Base-by-base conservation (phyloP, 2,113 vertebrate species). In the Archilochus colubris region DNA sequence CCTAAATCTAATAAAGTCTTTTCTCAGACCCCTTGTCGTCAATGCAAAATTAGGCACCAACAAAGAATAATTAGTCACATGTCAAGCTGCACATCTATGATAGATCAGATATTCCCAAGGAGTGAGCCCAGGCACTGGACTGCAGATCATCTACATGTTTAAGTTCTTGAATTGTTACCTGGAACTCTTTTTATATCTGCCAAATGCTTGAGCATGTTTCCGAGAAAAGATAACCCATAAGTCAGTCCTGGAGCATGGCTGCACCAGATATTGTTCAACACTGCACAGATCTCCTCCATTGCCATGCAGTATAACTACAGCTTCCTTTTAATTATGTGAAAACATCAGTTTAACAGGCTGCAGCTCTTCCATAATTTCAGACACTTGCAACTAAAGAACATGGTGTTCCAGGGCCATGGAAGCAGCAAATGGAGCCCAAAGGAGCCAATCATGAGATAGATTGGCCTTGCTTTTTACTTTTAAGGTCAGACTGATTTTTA, bases 311-410 rank as follows among this genome's bases (percentile, higher is more conserved):
- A 6, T 21, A 48, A 16, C 21, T 53, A n/a, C 28, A 82, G 10
- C 4, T 31, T 87, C 14, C 2, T 1, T 36, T 92, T 74, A 43
- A 25, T 28, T 9, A 14, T 0, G 0, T 23, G 25, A 55, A 70
- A 84, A 10, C 66, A 53, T 51, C 66, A 25, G 8, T n/a, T 43
- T 85, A 58, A 72, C 7, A 48, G 69, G 16, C 40, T 72, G 48
- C 38, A 80, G 28, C 21, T 30, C 8, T 79, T 2, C 0, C 12
- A 27, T 10, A 6, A 50, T 82, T 87, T 79, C 70, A 80, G 54
- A 27, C 9, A 54, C 40, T 76, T 93, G n/a, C 38, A 76, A 5
- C 53, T 54, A 50, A 40, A 82, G 59, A 89, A 13, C 6, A 9
- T 15, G 0, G 14, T 61, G 40, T 69, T 7, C 36, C 44, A 59